Percentiles rank a stretch among this genome's conserved stretches.
Conservation (phyloP, 2,797 vertebrate species). For the Cryptoprocta ferox region DNA sequence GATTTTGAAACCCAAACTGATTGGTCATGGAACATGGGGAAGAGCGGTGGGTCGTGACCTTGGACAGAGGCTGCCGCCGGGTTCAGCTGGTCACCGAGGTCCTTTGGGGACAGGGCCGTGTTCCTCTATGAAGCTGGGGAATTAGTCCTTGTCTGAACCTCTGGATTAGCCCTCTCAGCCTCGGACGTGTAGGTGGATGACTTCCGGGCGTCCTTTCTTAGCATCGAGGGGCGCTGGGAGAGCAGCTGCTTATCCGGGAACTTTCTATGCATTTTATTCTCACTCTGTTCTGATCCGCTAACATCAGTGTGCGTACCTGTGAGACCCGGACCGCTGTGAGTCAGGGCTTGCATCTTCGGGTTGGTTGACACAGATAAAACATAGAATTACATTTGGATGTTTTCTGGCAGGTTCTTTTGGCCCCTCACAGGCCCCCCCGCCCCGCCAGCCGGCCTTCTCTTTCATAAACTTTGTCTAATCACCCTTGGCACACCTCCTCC, state of each 20-base stretch:
- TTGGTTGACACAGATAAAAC: not conserved
- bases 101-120: conserved; percentile 13
- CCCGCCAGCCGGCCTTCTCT: not conserved
- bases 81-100: not conserved
- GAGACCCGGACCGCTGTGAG: not conserved
- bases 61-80: conserved; percentile 14
- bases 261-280: not conserved
- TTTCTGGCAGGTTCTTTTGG: not conserved
- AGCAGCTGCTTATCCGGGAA: rapidly evolving
- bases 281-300: not conserved
- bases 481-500: not conserved
- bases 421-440: rapidly evolving
- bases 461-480: not conserved
- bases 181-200: not conserved
- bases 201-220: rapidly evolving
- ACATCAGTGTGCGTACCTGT: not conserved
- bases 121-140: conserved; percentile 34
- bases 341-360: not conserved
- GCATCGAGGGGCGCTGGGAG: rapidly evolving
- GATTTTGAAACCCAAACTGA: not conserved
- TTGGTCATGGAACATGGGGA: not conserved
- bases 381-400: not conserved
- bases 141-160: conserved; percentile 33
- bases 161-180: not conserved
- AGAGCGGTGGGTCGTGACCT: not conserved